These are phyloP conservation scores for Brenthis ino DNA, from an alignment of 2,888 invertebrate genomes.

Conservation along the genomic window DNA sequence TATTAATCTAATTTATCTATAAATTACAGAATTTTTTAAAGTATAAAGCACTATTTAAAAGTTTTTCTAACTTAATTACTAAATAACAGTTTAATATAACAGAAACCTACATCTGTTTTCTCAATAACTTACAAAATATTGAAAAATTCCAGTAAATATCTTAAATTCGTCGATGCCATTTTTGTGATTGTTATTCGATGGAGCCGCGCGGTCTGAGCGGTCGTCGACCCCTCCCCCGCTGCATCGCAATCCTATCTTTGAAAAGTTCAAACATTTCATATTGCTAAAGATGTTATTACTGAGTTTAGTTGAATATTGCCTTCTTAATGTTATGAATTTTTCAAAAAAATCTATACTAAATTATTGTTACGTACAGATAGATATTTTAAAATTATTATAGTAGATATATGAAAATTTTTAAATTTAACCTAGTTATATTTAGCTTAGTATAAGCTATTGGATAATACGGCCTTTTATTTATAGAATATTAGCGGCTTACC, in stretches of 20 bases:
- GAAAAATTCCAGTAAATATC: not conserved
- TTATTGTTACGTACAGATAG: too few species aligned
- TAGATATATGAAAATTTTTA: not conserved
- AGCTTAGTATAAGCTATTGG: too few species aligned
- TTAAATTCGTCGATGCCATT: conserved; percentile 7
- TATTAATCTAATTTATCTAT: too few species aligned
- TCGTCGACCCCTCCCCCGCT: conserved; percentile 29
- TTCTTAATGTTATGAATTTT: conserved; percentile 3
- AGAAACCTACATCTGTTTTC: not conserved
- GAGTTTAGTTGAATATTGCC: conserved; percentile 10
- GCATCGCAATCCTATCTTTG: conserved; percentile 16
- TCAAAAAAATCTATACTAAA: not conserved
- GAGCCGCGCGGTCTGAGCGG: conserved; percentile 30
- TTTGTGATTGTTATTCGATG: conserved; percentile 10
- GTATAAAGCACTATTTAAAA: too few species aligned
- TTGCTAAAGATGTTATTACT: conserved; percentile 26
- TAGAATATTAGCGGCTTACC: too few species aligned
- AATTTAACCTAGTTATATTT: too few species aligned
- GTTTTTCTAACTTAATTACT: too few species aligned
- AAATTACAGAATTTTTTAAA: too few species aligned
- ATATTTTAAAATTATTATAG: too few species aligned
- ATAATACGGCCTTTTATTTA: too few species aligned
- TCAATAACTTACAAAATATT: not conserved
- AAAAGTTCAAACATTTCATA: conserved; percentile 25
- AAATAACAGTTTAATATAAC: not conserved